phyloP scores from a whole-genome alignment of 2,113 vertebrate genomes.

The Vimba vimba region DNA sequence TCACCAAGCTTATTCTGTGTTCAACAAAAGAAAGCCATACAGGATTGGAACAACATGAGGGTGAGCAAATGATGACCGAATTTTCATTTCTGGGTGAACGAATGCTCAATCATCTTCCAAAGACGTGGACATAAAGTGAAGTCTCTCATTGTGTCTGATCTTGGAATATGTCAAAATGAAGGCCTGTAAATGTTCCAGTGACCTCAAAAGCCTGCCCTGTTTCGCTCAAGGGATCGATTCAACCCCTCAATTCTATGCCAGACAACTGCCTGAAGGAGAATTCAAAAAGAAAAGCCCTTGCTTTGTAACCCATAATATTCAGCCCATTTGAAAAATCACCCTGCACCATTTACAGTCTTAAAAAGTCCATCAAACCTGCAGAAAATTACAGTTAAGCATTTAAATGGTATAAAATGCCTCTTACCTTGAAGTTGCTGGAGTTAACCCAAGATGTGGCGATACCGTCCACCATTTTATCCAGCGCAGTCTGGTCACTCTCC shows the following conservation, averaged over 20 bases:
- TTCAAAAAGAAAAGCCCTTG: conserved; percentile 7
- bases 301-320: conserved; percentile 19
- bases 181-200: conserved; percentile 19
- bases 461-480: conserved; percentile 97
- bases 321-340: background rate
- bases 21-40: background rate
- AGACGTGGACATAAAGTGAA: background rate
- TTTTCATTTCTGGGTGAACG: background rate
- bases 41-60: background rate
- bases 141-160: conserved; percentile 30
- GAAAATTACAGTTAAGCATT: background rate
- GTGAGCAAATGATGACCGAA: background rate
- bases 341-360: background rate
- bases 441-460: conserved; percentile 97
- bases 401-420: background rate
- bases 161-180: conserved; percentile 26
- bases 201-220: conserved; percentile 28
- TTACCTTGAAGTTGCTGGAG: conserved; percentile 99
- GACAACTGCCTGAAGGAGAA: conserved; percentile 17
- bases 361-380: background rate
- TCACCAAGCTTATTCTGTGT: background rate
- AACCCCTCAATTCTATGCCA: conserved; percentile 12
- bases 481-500: conserved; percentile 93
- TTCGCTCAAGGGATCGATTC: conserved; percentile 2
- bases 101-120: conserved; percentile 1